These are phyloP conservation scores for Gonioctena quinquepunctata DNA, from an alignment of 1,140 invertebrate species.

Conservation along the genomic window DNA sequence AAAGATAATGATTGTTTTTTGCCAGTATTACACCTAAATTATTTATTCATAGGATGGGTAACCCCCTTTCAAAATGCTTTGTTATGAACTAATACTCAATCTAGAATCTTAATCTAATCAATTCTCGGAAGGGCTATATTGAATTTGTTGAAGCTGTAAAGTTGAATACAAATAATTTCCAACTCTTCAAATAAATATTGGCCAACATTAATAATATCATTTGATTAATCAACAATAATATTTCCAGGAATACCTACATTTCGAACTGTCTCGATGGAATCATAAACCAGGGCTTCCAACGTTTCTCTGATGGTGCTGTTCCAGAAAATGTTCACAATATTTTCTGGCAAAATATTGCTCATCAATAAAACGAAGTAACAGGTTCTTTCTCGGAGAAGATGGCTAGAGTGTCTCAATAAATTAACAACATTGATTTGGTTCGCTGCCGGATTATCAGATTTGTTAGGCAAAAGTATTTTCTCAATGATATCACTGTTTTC, in stretches of 20 bases:
- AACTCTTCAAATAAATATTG: not conserved
- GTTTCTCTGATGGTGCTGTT: conserved; percentile 59
- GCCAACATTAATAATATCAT: no score
- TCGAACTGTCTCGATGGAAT: conserved; percentile 59
- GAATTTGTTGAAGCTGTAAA: no score
- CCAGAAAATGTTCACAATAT: conserved; percentile 69
- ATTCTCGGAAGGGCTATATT: no score
- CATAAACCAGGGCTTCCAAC: conserved; percentile 60
- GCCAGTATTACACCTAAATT: no score
- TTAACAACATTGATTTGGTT: conserved; percentile 61
- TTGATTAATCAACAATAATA: no score
- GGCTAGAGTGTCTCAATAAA: conserved; percentile 66
- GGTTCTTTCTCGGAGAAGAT: conserved; percentile 64
- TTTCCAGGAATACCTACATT: conserved; percentile 55
- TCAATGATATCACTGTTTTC: conserved; percentile 77
- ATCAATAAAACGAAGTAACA: conserved; percentile 71
- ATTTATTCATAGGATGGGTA: no score
- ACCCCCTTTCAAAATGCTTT: no score
- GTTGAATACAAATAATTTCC: not conserved
- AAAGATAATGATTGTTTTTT: no score
- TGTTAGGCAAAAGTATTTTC: conserved; percentile 64
- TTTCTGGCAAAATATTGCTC: conserved; percentile 62
- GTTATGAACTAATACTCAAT: no score
- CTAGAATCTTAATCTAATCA: no score
- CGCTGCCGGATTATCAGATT: conserved; percentile 34